These are phyloP conservation scores for Notechis scutatus DNA, from an alignment of 2,113 vertebrate species.

Conservation along the genomic window DNA sequence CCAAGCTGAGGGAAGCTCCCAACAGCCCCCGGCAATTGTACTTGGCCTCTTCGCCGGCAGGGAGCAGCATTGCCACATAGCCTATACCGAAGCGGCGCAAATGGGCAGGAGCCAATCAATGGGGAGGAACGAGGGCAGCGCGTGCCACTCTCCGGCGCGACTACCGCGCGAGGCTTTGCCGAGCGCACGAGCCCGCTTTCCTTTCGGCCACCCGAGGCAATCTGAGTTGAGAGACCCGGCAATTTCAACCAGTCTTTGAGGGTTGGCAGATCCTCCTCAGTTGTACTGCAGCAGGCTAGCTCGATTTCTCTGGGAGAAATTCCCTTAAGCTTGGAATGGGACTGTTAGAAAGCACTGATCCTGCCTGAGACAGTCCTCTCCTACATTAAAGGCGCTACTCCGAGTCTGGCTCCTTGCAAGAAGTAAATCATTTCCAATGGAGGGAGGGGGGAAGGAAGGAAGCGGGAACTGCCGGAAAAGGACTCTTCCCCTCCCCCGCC, in stretches of 20 bases:
- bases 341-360: neutral
- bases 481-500: neutral
- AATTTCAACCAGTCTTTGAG: neutral
- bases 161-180: neutral
- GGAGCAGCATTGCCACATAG: constrained; percentile 57
- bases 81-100: neutral
- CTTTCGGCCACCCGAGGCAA: neutral
- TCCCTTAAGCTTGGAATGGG: neutral
- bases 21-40: neutral
- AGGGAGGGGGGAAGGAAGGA: neutral
- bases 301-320: neutral
- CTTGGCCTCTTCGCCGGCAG: constrained; percentile 47
- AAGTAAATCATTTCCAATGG: neutral
- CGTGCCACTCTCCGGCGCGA: neutral
- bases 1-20: neutral
- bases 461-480: neutral
- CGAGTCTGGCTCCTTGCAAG: neutral
- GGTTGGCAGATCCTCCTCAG: neutral
- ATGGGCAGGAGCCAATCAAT: neutral
- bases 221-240: neutral
- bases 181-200: neutral
- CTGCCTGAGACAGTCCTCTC: neutral
- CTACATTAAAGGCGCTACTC: neutral
- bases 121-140: neutral
- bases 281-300: neutral